phyloP scores from a whole-genome alignment of 2,888 invertebrate genomes.

The Brachypalpus laphriformis region DNA sequence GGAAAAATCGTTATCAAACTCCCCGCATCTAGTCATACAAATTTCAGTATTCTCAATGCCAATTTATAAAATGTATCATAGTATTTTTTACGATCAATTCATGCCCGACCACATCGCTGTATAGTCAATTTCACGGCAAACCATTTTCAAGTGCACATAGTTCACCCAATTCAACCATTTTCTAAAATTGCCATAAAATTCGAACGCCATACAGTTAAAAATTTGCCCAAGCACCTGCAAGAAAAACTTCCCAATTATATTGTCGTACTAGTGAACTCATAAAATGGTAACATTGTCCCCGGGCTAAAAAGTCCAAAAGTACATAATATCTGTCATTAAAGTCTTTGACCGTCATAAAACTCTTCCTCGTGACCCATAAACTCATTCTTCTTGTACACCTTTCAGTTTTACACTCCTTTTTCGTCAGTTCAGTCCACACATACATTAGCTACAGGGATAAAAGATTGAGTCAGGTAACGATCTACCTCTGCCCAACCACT shows the following conservation, averaged over 20 bases:
- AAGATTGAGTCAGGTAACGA: constrained; percentile 9
- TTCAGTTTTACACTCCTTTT: constrained; percentile 7
- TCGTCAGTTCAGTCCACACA: background rate
- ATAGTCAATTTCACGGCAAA: background rate
- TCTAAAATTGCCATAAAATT: background rate
- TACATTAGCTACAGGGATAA: background rate
- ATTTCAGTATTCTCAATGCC: background rate
- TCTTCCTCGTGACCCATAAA: constrained; percentile 16
- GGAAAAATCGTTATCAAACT: no score
- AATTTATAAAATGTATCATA: constrained; percentile 3
- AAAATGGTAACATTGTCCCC: constrained; percentile 18
- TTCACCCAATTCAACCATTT: background rate
- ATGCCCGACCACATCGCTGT: background rate
- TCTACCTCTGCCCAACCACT: background rate
- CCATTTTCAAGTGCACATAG: constrained; percentile 2
- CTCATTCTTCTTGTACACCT: background rate
- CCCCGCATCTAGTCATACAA: background rate
- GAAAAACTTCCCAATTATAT: constrained; percentile 11
- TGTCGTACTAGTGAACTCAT: constrained; percentile 19
- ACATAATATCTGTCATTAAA: constrained; percentile 49
- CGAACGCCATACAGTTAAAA: background rate
- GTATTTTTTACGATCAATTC: constrained; percentile 4
- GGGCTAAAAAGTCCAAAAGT: constrained; percentile 33
- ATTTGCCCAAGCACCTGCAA: background rate
- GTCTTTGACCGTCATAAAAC: constrained; percentile 36